Evolutionary conservation across 1,140 invertebrate species (phyloP), one percentile per base, ranked within the genome.

Genomic region (Trichonephila clavipes): DNA sequence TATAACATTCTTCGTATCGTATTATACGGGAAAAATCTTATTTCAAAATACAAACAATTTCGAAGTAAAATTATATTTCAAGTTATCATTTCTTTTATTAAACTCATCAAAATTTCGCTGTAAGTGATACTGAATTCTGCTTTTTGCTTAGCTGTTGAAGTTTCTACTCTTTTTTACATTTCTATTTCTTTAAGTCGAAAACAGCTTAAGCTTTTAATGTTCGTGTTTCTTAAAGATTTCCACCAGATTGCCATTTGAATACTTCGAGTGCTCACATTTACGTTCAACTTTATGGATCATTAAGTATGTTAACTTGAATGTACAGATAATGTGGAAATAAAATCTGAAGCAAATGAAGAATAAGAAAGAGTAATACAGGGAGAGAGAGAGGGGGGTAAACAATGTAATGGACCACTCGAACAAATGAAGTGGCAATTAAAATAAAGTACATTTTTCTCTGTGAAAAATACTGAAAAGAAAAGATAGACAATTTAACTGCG

Each of bases 391-490:
- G n/a, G n/a, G n/a, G n/a, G 28, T n/a, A 69, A 69, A 69, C n/a
- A 69, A 62, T 62, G 16, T 69, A n/a, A 69, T 69, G 66, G 28
- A 24, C 66, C 24, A 24, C 0, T 69, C 12, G 66, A 69, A 69
- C 14, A 69, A 69, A 28, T 24, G 66, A 69, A 69, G 66, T 69
- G 66, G n/a, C 66, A 69, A 69, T 69, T 69, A 69, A 69, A 14
- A 24, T n/a, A 69, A 69, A 69, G 6, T 69, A 28, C n/a, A 51
- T 12, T 51, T 69, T n/a, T 69, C 10, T 66, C 24, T 8, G 1
- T 24, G 21, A 69, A 69, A 24, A n/a, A 24, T 69, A 3, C 10
- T 28, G 10, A 51, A 51, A 12, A 51, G 24, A 10, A 24, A 28
- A 69, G 24, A 8, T 14, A 24, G 10, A 24, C n/a, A 10, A 69